Conservation (phyloP, 2,797 vertebrate species). For the Manis crassicaudata region DNA sequence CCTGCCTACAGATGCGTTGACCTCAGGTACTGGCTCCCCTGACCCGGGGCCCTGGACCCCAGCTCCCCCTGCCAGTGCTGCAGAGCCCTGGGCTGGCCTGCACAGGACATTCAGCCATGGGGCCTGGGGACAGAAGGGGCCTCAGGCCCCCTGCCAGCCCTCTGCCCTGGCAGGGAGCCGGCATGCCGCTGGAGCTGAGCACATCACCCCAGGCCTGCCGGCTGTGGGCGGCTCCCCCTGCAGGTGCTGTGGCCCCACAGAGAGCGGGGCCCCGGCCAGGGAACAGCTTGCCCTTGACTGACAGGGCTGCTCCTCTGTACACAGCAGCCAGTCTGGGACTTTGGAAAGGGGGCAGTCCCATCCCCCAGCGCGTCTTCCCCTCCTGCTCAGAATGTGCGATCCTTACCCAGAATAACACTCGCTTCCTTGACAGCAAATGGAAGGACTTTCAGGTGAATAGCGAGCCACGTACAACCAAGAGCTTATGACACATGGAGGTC, state of each 20-base stretch:
- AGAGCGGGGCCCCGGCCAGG: slow-evolving; percentile 83
- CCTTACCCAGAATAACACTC: slow-evolving; percentile 55
- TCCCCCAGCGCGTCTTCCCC: neutral
- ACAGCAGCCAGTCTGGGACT: slow-evolving; percentile 85
- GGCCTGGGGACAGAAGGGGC: neutral
- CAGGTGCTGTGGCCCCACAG: rapidly evolving
- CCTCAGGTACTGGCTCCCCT: neutral
- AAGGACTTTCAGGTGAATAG: slow-evolving; percentile 63
- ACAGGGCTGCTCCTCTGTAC: slow-evolving; percentile 88
- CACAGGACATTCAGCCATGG: rapidly evolving
- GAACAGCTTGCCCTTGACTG: slow-evolving; percentile 85
- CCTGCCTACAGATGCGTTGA: neutral
- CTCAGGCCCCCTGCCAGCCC: neutral
- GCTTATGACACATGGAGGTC: neutral
- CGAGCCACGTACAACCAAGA: neutral
- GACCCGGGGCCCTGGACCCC: neutral
- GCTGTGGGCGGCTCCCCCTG: too few species aligned
- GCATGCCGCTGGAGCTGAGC: rapidly evolving
- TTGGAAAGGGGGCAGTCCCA: slow-evolving; percentile 73
- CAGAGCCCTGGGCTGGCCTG: neutral
- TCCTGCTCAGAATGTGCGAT: rapidly evolving
- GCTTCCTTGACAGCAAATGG: slow-evolving; percentile 60
- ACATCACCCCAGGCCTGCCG: rapidly evolving
- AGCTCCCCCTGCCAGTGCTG: neutral
- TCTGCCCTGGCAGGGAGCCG: neutral